Evolutionary conservation across 2,797 vertebrate genomes (phyloP).

Genomic region (Peromyscus attwateri): DNA sequence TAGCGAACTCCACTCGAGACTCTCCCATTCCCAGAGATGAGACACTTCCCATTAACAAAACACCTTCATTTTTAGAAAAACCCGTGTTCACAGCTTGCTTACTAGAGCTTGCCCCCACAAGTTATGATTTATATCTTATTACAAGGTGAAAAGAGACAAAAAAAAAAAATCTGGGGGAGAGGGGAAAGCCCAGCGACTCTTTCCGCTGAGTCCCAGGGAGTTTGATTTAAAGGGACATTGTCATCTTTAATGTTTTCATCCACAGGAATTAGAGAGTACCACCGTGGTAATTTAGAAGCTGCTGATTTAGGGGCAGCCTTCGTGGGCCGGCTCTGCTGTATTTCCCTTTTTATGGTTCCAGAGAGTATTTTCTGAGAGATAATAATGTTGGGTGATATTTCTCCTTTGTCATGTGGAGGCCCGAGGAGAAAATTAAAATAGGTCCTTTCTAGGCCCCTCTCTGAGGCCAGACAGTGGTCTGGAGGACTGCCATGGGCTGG

Average conservation of each 20-base stretch:
- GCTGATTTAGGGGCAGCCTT: constrained; percentile 79
- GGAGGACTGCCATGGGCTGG: not conserved
- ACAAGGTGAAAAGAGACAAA: constrained; percentile 68
- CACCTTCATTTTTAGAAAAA: constrained; percentile 78
- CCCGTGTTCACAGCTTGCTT: constrained; percentile 73
- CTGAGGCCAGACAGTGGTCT: not conserved
- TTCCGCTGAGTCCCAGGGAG: constrained; percentile 59
- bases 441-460: constrained; percentile 1
- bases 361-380: constrained; percentile 79
- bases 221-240: constrained; percentile 80
- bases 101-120: constrained; percentile 26
- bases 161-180: constrained; percentile 42
- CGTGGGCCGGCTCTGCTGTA: constrained; percentile 35
- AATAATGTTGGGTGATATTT: constrained; percentile 81
- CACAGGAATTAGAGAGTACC: constrained; percentile 77
- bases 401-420: constrained; percentile 77
- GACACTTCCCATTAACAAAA: constrained; percentile 78
- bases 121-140: constrained; percentile 80
- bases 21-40: constrained; percentile 38
- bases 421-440: constrained; percentile 79
- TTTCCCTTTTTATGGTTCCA: constrained; percentile 73
- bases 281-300: constrained; percentile 77
- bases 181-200: constrained; percentile 44
- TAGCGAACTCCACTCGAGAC: constrained; percentile 44
- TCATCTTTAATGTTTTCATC: constrained; percentile 81